Conservation (phyloP, 2,888 invertebrate genomes). For the Ceratothoa steindachneri region DNA sequence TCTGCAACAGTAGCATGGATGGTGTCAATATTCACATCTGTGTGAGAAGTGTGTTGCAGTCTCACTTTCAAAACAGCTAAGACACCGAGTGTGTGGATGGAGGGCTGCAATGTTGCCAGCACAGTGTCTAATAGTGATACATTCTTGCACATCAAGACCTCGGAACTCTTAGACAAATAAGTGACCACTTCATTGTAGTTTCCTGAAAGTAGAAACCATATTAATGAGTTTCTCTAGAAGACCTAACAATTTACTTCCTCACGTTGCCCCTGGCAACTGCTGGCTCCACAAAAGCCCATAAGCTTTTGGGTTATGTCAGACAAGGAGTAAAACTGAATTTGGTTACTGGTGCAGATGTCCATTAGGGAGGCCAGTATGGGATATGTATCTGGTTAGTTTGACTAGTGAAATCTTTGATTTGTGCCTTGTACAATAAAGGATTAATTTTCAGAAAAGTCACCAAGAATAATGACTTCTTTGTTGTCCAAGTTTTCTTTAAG, state of each 20-base stretch:
- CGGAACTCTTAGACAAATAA: constrained; percentile 56
- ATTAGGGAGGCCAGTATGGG: too few species aligned
- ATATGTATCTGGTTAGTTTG: too few species aligned
- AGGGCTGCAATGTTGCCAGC: constrained; percentile 81
- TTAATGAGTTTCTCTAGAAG: background rate
- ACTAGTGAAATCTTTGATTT: too few species aligned
- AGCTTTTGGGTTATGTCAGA: too few species aligned
- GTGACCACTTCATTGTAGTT: constrained; percentile 53
- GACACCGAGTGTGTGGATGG: constrained; percentile 85
- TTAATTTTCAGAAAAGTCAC: too few species aligned
- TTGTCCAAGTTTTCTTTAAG: too few species aligned
- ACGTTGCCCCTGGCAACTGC: too few species aligned
- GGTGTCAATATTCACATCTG: constrained; percentile 41
- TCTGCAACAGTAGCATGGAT: constrained; percentile 45
- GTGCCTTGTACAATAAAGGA: too few species aligned
- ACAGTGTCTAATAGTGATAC: constrained; percentile 81
- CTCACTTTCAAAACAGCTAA: constrained; percentile 79
- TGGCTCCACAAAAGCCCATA: too few species aligned
- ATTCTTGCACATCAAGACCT: constrained; percentile 75
- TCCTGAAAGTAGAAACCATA: constrained; percentile 50
- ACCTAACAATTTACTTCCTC: background rate
- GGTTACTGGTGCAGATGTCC: too few species aligned
- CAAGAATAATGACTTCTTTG: too few species aligned
- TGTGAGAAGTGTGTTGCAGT: constrained; percentile 56
- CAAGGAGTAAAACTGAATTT: too few species aligned